Evolutionary conservation across 2,797 vertebrate genomes (phyloP).

Genomic region (Periparus ater): DNA sequence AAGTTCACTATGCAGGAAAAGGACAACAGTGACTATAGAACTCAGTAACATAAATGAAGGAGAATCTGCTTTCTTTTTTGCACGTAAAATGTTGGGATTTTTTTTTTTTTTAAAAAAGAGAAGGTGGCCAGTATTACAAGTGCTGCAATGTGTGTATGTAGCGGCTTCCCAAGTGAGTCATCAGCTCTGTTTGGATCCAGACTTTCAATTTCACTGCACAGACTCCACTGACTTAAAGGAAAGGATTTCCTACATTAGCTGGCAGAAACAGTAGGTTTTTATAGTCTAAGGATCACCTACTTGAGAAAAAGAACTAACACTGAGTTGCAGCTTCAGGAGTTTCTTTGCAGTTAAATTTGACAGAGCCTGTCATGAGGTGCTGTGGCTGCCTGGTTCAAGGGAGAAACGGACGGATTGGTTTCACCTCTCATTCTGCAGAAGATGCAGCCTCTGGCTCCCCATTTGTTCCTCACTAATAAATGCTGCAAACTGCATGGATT

Average conservation of each 20-base stretch:
- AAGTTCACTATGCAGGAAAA: not conserved
- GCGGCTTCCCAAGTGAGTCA: slow-evolving; percentile 30
- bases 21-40: not conserved
- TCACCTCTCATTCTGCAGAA: not conserved
- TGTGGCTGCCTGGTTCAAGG: not conserved
- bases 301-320: not conserved
- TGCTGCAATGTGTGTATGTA: not conserved
- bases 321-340: not conserved
- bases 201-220: not conserved
- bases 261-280: not conserved
- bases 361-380: not conserved
- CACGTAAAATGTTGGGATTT: fast-evolving
- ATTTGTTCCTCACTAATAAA: not conserved
- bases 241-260: not conserved
- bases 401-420: not conserved
- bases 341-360: fast-evolving
- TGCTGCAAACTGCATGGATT: not conserved
- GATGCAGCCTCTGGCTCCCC: not conserved
- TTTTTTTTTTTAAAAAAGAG: not conserved
- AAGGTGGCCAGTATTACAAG: not conserved
- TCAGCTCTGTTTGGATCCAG: slow-evolving; percentile 10
- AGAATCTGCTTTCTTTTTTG: not conserved
- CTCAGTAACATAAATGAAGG: not conserved
- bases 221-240: not conserved
- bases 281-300: not conserved